Base-by-base conservation (phyloP, 2,113 vertebrate species). In the Triplophysa rosa region DNA sequence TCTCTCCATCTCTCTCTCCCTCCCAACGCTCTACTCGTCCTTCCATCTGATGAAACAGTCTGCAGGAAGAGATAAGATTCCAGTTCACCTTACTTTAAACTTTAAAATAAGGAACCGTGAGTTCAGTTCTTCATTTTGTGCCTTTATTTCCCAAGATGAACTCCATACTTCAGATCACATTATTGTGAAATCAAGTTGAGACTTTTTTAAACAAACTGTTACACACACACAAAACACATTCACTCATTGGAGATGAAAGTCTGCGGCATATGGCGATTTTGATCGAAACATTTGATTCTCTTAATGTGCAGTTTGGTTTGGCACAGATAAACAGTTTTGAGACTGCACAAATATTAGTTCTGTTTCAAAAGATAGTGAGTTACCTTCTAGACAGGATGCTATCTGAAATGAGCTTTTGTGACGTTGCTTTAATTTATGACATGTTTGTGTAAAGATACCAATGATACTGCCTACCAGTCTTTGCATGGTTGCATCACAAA, bases 71-170 rank as follows among this genome's bases (percentile, higher is more conserved):
- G 14, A 81, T 40, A 54, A 67, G 78, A 66, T 71, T 26, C 80
- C 58, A 40, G 61, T 29, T 74, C 26, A 59, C 61, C 23, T 63
- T 62, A 37, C 14, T 40, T 52, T 62, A 79, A 61, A 73, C 17
- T 62, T 14, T 54, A 29, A 24, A 81, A 64, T 6, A 63, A 23
- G 24, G 54, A 42, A 40, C 11, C 1, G 4, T 59, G 23, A 74
- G 40, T 5, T 13, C 23, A 10, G 21, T 40, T 23, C 52, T 70
- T 29, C n/a, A 74, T 78, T 69, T 61, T 80, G 68, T 83, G 73
- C 81, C 59, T 85, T 80, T 75, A 83, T 81, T 83, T 83, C 62
- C 62, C 72, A 45, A 67, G 75, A 66, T 78, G 61, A 72, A 67
- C 49, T 68, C 29, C 66, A 79, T 63, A 84, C 72, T 74, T 78